These are phyloP conservation scores for Heteronetta atricapilla DNA, from an alignment of 2,113 vertebrate species.

Conservation along the genomic window DNA sequence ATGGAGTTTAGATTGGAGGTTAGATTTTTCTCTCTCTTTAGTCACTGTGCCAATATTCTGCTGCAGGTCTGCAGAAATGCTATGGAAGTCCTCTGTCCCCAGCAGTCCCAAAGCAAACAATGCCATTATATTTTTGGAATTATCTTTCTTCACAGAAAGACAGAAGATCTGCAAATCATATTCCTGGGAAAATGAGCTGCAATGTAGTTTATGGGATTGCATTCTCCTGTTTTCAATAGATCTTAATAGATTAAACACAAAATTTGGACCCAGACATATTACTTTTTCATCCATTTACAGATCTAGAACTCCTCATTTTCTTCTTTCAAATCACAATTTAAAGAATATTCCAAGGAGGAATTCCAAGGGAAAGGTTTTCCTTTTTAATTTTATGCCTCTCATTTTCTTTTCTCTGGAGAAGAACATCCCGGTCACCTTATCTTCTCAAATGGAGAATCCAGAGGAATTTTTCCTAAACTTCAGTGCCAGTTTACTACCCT, in stretches of 20 bases:
- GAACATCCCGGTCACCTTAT: not conserved
- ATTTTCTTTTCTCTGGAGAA: not conserved
- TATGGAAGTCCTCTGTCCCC: not conserved
- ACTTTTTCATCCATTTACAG: not conserved
- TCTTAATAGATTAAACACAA: not conserved
- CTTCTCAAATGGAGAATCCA: fast-evolving
- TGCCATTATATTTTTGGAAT: not conserved
- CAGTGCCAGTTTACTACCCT: not conserved
- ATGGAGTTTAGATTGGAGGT: not conserved
- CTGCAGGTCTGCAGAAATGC: not conserved
- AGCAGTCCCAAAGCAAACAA: not conserved
- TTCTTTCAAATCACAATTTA: not conserved
- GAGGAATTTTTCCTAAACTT: not conserved
- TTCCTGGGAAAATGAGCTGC: not conserved
- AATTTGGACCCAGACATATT: not conserved
- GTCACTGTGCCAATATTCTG: not conserved
- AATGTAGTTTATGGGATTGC: not conserved
- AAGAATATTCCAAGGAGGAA: not conserved
- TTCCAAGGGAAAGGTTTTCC: not conserved
- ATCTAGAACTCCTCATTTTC: not conserved
- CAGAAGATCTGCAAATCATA: not conserved
- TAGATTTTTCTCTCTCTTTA: not conserved
- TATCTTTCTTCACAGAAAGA: not conserved
- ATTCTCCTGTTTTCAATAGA: not conserved
- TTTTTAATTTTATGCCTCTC: not conserved